These are phyloP conservation scores for Cylloceria caligata DNA, from an alignment of 2,888 invertebrate genomes.

Conservation along the genomic window DNA sequence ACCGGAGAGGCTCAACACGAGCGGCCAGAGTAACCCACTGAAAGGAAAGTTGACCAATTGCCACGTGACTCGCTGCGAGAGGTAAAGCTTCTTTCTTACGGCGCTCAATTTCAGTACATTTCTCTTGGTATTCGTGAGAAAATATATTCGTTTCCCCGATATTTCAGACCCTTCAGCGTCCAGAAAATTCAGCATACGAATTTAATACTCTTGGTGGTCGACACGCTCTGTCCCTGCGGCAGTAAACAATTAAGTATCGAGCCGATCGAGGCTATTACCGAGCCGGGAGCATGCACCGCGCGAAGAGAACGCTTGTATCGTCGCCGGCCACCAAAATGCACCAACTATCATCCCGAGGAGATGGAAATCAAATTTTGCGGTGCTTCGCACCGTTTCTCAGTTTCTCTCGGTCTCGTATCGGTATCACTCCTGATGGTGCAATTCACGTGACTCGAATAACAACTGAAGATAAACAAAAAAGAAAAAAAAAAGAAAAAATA, in stretches of 20 bases:
- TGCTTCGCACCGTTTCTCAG: constrained; percentile 55
- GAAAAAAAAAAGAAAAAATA: constrained; percentile 20
- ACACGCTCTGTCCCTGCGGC: constrained; percentile 95
- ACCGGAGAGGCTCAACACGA: constrained; percentile 91
- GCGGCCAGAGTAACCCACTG: constrained; percentile 92
- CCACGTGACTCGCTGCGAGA: constrained; percentile 94
- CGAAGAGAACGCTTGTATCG: constrained; percentile 89
- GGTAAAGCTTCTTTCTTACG: constrained; percentile 84
- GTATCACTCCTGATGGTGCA: constrained; percentile 63
- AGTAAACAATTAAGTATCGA: constrained; percentile 94
- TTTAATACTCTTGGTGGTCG: constrained; percentile 94
- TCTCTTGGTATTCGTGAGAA: too few species aligned
- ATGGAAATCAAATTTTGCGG: constrained; percentile 85
- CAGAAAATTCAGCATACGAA: constrained; percentile 96
- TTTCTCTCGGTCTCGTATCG: constrained; percentile 66
- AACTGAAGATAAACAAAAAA: constrained; percentile 11
- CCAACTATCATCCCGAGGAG: constrained; percentile 95
- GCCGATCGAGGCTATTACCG: constrained; percentile 85
- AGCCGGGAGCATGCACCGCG: constrained; percentile 82
- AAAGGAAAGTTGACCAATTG: constrained; percentile 96
- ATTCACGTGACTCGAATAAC: constrained; percentile 74
- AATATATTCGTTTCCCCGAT: constrained; percentile 1
- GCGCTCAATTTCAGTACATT: constrained; percentile 8
- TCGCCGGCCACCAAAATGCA: constrained; percentile 91
- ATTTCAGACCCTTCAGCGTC: constrained; percentile 93